Percentiles rank a stretch among this genome's conserved stretches.
These are phyloP conservation scores for Gymnopithys bicolor DNA, from an alignment of 2,797 vertebrate species.

Conservation along the genomic window DNA sequence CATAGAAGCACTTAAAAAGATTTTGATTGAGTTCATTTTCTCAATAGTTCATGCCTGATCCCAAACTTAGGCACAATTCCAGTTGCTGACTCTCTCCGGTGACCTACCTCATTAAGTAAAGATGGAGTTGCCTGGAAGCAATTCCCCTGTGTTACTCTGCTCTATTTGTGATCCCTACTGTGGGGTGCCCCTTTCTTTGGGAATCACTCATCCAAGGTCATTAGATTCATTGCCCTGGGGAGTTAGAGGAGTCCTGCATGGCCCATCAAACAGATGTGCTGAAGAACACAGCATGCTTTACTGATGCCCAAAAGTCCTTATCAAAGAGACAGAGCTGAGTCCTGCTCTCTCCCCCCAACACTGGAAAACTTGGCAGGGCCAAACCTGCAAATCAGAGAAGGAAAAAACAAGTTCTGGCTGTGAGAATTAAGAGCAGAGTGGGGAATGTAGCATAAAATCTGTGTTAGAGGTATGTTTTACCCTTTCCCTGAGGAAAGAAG, in stretches of 20 bases:
- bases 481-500: background rate
- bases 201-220: background rate
- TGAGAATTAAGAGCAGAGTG: background rate
- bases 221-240: background rate
- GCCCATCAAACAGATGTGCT: background rate
- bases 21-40: background rate
- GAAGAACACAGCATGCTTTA: background rate
- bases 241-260: background rate
- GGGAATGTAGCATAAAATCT: background rate
- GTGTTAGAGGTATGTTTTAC: background rate
- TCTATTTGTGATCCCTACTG: background rate
- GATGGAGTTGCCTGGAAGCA: background rate
- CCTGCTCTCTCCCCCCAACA: accelerated
- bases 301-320: background rate
- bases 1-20: background rate
- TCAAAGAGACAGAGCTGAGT: background rate
- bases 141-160: background rate
- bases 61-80: background rate
- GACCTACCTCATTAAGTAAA: background rate
- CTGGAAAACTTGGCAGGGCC: background rate
- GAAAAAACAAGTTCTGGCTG: background rate
- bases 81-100: background rate
- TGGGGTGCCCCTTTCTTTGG: background rate
- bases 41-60: background rate
- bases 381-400: background rate